Evolutionary conservation across 1,140 invertebrate species (phyloP).

Genomic region (Oryctes rhinoceros): DNA sequence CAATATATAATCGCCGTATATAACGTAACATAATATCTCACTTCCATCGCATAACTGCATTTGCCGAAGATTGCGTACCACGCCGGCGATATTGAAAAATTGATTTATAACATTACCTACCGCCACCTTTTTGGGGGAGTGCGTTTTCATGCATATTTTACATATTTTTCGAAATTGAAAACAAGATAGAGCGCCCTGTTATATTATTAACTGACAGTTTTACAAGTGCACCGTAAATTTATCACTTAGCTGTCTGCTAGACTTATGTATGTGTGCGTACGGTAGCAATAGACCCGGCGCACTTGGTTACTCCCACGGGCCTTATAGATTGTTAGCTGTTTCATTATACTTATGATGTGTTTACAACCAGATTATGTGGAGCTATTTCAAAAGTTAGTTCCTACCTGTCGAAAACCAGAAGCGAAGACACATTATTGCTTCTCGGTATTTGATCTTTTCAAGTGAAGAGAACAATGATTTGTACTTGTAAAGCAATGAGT

Average conservation of each 20-base stretch:
- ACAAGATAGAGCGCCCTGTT: conserved; percentile 36
- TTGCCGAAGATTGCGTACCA: conserved; percentile 24
- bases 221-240: conserved; percentile 46
- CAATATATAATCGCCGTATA: conserved; percentile 4
- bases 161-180: conserved; percentile 47
- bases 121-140: conserved; percentile 48
- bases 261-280: background rate
- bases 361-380: conserved; percentile 20
- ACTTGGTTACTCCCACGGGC: conserved; percentile 6
- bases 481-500: too few species aligned
- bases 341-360: conserved; percentile 31
- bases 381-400: background rate
- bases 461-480: too few species aligned
- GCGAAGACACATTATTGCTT: background rate
- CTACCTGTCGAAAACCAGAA: background rate
- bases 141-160: conserved; percentile 55
- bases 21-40: background rate
- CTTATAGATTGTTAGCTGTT: conserved; percentile 32
- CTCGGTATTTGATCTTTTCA: too few species aligned
- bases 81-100: conserved; percentile 52
- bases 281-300: conserved; percentile 1
- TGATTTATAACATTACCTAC: conserved; percentile 53
- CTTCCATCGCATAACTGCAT: background rate
- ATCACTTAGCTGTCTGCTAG: conserved; percentile 38
- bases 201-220: conserved; percentile 48